Percentiles rank a stretch among this genome's conserved stretches.
Conservation (phyloP, 2,113 vertebrate species). For the Malurus elegans region DNA sequence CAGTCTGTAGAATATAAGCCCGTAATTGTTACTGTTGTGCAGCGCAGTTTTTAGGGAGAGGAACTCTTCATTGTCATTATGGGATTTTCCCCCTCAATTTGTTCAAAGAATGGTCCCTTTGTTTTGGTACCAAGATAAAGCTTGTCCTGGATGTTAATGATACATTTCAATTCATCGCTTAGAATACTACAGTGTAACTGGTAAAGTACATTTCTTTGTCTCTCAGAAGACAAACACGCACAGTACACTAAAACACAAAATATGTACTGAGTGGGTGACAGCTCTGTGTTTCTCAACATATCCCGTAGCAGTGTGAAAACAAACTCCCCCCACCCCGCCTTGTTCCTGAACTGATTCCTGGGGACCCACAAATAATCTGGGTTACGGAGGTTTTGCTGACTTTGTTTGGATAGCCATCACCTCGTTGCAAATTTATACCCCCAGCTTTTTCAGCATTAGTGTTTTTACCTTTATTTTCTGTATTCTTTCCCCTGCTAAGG, state of each 20-base stretch:
- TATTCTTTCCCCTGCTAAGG: not conserved
- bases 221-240: conserved; percentile 42
- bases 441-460: not conserved
- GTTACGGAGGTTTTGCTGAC: not conserved
- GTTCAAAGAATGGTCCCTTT: conserved; percentile 70
- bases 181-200: conserved; percentile 68
- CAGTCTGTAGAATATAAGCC: conserved; percentile 70
- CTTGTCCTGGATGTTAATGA: conserved; percentile 73
- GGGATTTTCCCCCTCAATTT: conserved; percentile 66
- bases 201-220: conserved; percentile 65
- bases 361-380: not conserved
- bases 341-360: not conserved
- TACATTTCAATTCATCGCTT: conserved; percentile 70
- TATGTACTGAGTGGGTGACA: conserved; percentile 65
- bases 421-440: not conserved
- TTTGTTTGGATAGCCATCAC: not conserved
- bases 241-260: conserved; percentile 49
- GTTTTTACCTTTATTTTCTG: not conserved
- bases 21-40: conserved; percentile 67
- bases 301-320: not conserved
- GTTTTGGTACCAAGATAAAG: conserved; percentile 71
- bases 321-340: not conserved
- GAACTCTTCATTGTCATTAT: conserved; percentile 71
- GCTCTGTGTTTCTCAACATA: conserved; percentile 31
- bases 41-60: conserved; percentile 68